Base-by-base conservation (phyloP, 1,140 invertebrate genomes). In the Antheraea pernyi region DNA sequence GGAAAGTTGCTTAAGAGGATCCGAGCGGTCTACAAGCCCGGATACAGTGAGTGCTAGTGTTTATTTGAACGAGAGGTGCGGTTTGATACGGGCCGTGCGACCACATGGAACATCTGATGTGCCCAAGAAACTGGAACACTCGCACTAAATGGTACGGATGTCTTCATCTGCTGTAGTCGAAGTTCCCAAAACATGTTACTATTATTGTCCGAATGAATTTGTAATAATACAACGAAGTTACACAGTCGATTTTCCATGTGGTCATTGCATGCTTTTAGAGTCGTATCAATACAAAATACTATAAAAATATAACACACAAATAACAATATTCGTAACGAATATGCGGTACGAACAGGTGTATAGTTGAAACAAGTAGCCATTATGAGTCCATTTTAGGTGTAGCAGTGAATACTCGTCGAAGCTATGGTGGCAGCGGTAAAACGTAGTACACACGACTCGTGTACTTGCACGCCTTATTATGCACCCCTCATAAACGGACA, bases 341-440 rank as follows among this genome's bases (percentile, higher is more conserved):
- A 86, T 9, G 46, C 65, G 19, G n/a, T 36, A 66, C 69, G 62
- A 80, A 87, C 87, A 90, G 88, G 88, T 90, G 88, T 85, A 89
- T 85, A 72, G 81, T 75, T 76, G 75, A 73, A 91, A 90, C 88
- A 84, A 91, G 88, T 88, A 82, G 83, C 84, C 76, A 90, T 90
- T 91, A 87, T 83, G 84, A 87, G 80, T 84, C 86, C 88, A 90
- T 91, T 91, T 90, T 91, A 89, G 88, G 87, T 80, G 75, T 80
- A 82, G 60, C 81, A 86, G 83, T 84, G 83, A 84, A 88, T 85
- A 87, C 82, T 83, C 75, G 79, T 73, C 75, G 75, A 48, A 65
- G 72, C 58, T 58, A 77, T 77, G 77, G 85, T 81, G 79, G 80
- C 68, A 74, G 82, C 81, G 77, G 80, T 81, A 88, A 82, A 81